phyloP scores from a whole-genome alignment of 2,888 invertebrate species.

The Agrilus biguttatus region DNA sequence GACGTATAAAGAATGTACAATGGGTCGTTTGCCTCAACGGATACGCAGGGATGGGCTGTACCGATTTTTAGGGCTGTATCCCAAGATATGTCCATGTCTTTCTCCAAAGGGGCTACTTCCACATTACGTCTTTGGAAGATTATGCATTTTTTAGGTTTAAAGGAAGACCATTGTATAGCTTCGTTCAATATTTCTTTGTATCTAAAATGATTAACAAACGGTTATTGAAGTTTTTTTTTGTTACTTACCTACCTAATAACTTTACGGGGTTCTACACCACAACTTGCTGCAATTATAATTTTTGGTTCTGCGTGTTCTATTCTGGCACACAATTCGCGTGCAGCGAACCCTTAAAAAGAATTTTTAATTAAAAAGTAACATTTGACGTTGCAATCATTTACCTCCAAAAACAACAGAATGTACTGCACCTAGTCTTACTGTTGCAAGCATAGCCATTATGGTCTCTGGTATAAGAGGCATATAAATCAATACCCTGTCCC shows the following conservation, averaged over 20 bases:
- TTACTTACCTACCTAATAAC: constrained; percentile 53
- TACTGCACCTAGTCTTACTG: constrained; percentile 76
- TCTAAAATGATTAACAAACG: constrained; percentile 19
- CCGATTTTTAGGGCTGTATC: constrained; percentile 50
- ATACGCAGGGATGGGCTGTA: constrained; percentile 62
- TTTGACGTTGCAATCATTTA: constrained; percentile 15
- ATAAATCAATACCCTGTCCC: constrained; percentile 80
- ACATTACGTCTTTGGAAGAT: constrained; percentile 67
- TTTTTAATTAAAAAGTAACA: background rate
- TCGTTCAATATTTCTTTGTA: constrained; percentile 73
- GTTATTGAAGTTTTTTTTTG: background rate
- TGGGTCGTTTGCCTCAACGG: constrained; percentile 80
- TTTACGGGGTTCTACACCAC: constrained; percentile 79
- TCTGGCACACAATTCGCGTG: constrained; percentile 69
- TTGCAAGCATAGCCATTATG: constrained; percentile 77
- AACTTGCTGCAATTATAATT: constrained; percentile 78
- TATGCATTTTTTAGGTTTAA: constrained; percentile 65
- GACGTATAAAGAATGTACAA: constrained; percentile 88
- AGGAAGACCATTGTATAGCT: constrained; percentile 57
- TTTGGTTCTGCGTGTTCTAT: constrained; percentile 83
- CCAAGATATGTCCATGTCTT: constrained; percentile 63
- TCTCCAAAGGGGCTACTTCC: constrained; percentile 45
- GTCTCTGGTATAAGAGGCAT: constrained; percentile 92
- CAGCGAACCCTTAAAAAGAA: constrained; percentile 60
- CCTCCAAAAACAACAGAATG: constrained; percentile 93